Percentiles rank a stretch among this genome's conserved stretches.
Evolutionary conservation across 2,888 invertebrate species (phyloP).

Genomic region (Axea sp.): DNA sequence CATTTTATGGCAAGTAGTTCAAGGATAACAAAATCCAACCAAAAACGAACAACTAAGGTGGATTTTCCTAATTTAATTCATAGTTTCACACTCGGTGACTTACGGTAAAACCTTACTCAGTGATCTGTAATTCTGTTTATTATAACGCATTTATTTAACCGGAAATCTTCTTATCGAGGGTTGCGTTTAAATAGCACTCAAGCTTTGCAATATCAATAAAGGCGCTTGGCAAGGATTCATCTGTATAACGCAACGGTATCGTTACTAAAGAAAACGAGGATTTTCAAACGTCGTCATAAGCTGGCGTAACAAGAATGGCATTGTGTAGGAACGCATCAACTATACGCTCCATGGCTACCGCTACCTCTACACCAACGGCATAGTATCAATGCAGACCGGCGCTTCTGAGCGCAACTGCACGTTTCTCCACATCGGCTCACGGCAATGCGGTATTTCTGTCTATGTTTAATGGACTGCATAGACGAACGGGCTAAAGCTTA

Average conservation of each 20-base stretch:
- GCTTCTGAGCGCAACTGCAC: conserved; percentile 54
- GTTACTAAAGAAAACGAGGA: conserved; percentile 5
- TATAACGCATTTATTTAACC: conserved; percentile 36
- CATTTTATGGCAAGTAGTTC: too few relatives aligned
- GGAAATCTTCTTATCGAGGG: conserved; percentile 38
- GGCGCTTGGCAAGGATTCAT: conserved; percentile 40
- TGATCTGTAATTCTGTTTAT: conserved; percentile 9
- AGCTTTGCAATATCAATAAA: conserved; percentile 38
- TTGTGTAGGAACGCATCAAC: conserved; percentile 42
- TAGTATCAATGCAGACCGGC: conserved; percentile 25
- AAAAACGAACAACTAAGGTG: too few relatives aligned
- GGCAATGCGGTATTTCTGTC: conserved; percentile 76
- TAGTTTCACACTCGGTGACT: too few relatives aligned
- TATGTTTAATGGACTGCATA: conserved; percentile 76
- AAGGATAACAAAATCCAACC: too few relatives aligned
- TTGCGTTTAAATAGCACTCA: conserved; percentile 16
- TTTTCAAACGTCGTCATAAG: conserved; percentile 27
- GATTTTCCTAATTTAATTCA: too few relatives aligned
- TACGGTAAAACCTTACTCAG: too few relatives aligned
- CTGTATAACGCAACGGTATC: conserved; percentile 8
- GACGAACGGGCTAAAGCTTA: conserved; percentile 62
- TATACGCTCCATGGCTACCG: conserved; percentile 16
- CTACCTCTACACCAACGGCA: conserved; percentile 31
- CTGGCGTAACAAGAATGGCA: conserved; percentile 27
- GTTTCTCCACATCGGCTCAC: conserved; percentile 72